These are phyloP conservation scores for Notoglanidium macrostoma DNA, from an alignment of 2,797 vertebrate genomes.

Conservation along the genomic window DNA sequence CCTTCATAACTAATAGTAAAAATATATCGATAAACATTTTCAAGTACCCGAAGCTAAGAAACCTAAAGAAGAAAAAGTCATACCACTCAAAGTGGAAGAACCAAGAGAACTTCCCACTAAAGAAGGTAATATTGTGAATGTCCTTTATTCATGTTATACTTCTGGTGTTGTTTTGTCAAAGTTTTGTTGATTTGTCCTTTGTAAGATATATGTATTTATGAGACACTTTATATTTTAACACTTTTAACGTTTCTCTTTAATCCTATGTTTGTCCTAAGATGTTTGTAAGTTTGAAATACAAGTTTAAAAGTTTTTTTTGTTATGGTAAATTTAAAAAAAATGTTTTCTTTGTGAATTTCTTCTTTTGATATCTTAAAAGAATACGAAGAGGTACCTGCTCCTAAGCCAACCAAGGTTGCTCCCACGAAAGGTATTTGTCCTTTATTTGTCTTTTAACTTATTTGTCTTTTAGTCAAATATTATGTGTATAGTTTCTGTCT, in stretches of 20 bases:
- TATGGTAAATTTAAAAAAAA: slow-evolving; percentile 22
- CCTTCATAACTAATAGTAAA: background rate
- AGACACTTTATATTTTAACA: background rate
- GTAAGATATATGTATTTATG: background rate
- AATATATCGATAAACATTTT: slow-evolving; percentile 49
- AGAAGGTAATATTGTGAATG: slow-evolving; percentile 70
- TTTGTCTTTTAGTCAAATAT: background rate
- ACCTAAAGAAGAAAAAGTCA: slow-evolving; percentile 71
- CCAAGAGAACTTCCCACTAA: slow-evolving; percentile 59
- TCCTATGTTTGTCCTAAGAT: background rate
- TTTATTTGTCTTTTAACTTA: background rate
- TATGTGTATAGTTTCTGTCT: background rate
- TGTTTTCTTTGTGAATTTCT: slow-evolving; percentile 31
- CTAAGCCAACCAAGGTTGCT: slow-evolving; percentile 46
- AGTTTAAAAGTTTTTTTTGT: background rate
- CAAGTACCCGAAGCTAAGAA: slow-evolving; percentile 67
- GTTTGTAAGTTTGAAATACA: background rate
- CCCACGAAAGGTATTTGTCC: slow-evolving; percentile 59
- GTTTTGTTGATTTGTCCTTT: background rate
- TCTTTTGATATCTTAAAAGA: slow-evolving; percentile 54
- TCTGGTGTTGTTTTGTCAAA: background rate
- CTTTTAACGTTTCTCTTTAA: background rate
- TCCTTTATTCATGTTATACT: slow-evolving; percentile 3
- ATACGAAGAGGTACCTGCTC: slow-evolving; percentile 50
- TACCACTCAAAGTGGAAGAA: slow-evolving; percentile 65